These are phyloP conservation scores for Silurus asotus DNA, from an alignment of 2,113 vertebrate species.

Conservation along the genomic window DNA sequence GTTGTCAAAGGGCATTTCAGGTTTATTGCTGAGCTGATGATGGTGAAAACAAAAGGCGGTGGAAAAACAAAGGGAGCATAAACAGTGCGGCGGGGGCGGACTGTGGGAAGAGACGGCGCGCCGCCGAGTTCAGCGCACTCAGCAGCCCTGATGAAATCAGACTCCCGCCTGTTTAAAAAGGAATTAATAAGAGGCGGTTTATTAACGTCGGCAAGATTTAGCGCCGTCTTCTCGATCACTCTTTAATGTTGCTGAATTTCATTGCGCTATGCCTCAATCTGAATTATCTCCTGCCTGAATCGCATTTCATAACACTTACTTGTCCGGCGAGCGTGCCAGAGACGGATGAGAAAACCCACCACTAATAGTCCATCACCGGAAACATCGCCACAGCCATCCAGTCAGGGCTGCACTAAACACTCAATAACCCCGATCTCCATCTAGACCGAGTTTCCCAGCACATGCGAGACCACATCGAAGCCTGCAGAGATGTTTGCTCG, in stretches of 20 bases:
- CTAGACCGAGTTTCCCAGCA: background rate
- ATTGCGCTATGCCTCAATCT: background rate
- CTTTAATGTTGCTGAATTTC: slow-evolving; percentile 10
- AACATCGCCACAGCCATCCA: background rate
- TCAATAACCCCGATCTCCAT: background rate
- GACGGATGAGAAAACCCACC: background rate
- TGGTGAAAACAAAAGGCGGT: slow-evolving; percentile 12
- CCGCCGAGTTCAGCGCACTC: background rate
- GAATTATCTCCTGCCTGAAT: slow-evolving; percentile 14
- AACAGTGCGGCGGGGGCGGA: background rate
- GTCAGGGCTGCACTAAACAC: background rate
- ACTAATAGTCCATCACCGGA: background rate
- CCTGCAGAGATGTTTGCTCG: background rate
- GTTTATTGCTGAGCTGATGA: slow-evolving; percentile 29
- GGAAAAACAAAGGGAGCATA: background rate
- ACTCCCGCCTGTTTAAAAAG: slow-evolving; percentile 7
- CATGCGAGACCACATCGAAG: background rate
- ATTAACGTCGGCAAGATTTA: slow-evolving; percentile 28
- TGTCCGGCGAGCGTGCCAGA: background rate
- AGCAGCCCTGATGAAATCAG: slow-evolving; percentile 16
- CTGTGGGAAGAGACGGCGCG: background rate
- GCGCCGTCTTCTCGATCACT: slow-evolving; percentile 10
- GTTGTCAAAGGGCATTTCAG: background rate
- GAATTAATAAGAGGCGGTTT: slow-evolving; percentile 36
- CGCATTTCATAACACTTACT: slow-evolving; percentile 8